phyloP scores from a whole-genome alignment of 37 sponge, comb jelly and placozoan species.

The Halichondria panicea region DNA sequence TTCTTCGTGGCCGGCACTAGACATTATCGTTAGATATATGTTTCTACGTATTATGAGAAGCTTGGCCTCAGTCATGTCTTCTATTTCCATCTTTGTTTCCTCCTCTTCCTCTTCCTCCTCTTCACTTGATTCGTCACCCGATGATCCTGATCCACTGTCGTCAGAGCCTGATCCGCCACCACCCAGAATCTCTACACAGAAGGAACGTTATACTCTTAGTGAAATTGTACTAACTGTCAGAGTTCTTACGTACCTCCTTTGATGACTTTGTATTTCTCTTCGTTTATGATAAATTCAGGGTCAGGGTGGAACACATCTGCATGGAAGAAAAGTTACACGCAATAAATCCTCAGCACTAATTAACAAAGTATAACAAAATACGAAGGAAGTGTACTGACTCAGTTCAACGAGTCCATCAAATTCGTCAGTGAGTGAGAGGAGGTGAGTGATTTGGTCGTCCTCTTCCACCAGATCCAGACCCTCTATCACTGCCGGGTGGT shows the following conservation, averaged over 20 bases:
- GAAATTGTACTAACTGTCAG: not conserved
- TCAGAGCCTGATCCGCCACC: constrained; percentile 30
- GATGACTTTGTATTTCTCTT: constrained; percentile 80
- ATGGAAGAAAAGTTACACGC: not conserved
- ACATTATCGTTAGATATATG: constrained; percentile 97
- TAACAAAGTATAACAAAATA: not conserved
- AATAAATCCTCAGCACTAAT: not conserved
- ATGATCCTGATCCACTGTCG: constrained; percentile 32
- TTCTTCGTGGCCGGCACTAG: constrained; percentile 80
- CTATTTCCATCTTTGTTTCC: constrained; percentile 65
- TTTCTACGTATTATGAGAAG: constrained; percentile 73
- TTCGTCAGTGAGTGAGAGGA: constrained; percentile 83
- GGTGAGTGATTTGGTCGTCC: constrained; percentile 96
- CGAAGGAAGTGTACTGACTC: constrained; percentile 6
- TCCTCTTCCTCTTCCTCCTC: constrained; percentile 63
- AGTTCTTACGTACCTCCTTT: constrained; percentile 51
- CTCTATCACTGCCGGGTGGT: constrained; percentile 74
- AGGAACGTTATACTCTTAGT: not conserved
- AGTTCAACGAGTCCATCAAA: constrained; percentile 67
- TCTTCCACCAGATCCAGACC: constrained; percentile 94
- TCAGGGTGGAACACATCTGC: constrained; percentile 93
- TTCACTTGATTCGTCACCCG: constrained; percentile 54
- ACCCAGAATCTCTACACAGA: constrained; percentile 67
- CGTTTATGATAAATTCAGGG: constrained; percentile 80
- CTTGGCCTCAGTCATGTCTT: constrained; percentile 80